Percentiles rank a stretch among this genome's conserved stretches.
phyloP scores from a whole-genome alignment of 2,888 invertebrate species.

The Pardosa pseudoannulata region DNA sequence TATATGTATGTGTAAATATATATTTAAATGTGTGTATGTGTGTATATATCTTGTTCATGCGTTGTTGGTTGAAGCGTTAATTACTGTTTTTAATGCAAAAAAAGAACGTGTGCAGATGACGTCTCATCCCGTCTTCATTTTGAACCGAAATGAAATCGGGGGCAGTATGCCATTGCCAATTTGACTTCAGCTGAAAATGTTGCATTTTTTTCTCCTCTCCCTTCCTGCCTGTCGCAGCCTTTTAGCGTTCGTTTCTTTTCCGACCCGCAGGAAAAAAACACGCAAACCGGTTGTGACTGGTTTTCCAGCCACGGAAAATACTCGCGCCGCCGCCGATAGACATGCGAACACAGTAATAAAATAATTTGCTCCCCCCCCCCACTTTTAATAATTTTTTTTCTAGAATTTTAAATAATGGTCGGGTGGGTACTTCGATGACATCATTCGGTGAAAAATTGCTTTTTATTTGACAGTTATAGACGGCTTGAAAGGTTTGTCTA shows the following conservation, averaged over 20 bases:
- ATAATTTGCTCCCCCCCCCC: background rate
- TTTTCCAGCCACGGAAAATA: background rate
- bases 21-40: no score
- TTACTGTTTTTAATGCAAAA: no score
- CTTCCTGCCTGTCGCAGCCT: conserved; percentile 17
- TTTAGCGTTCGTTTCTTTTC: background rate
- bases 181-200: background rate
- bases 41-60: no score
- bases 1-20: no score
- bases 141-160: no score
- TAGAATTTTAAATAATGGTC: background rate
- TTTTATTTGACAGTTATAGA: background rate
- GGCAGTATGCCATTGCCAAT: conserved; percentile 13
- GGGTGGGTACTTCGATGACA: background rate
- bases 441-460: background rate
- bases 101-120: no score
- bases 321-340: background rate
- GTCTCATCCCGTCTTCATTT: no score
- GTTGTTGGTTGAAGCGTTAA: no score
- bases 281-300: background rate
- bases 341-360: background rate
- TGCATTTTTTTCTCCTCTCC: background rate
- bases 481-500: background rate
- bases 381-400: background rate
- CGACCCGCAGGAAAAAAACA: background rate